Conservation (phyloP, 2,888 invertebrate genomes). For the Silvanus unidentatus region DNA sequence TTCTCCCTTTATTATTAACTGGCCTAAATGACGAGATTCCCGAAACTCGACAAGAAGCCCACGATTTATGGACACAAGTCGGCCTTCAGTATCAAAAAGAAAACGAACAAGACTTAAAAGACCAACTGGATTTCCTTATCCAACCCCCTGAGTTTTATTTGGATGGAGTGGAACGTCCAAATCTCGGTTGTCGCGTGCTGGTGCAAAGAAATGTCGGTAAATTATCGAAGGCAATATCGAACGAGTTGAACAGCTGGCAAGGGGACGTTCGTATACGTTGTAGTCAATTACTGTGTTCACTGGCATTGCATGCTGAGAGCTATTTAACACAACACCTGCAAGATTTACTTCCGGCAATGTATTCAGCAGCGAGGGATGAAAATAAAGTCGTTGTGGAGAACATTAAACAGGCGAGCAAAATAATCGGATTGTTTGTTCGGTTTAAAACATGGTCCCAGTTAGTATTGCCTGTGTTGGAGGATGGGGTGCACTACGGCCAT, state of each 20-base stretch:
- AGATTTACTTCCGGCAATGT: slow-evolving; percentile 53
- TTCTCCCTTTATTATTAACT: slow-evolving; percentile 79
- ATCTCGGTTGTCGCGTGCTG: slow-evolving; percentile 77
- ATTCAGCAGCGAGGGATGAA: slow-evolving; percentile 53
- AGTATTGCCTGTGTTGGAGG: slow-evolving; percentile 58
- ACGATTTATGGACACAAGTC: slow-evolving; percentile 61
- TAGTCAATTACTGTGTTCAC: slow-evolving; percentile 65
- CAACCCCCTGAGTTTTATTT: slow-evolving; percentile 70
- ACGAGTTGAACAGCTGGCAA: slow-evolving; percentile 73
- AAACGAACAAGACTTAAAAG: slow-evolving; percentile 82
- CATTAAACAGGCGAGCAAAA: slow-evolving; percentile 60
- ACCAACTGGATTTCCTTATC: slow-evolving; percentile 70
- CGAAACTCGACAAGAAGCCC: slow-evolving; percentile 61
- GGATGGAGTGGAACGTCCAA: slow-evolving; percentile 64
- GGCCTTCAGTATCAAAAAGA: slow-evolving; percentile 78
- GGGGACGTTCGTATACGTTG: slow-evolving; percentile 62
- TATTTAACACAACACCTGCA: slow-evolving; percentile 65
- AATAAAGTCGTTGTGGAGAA: slow-evolving; percentile 57
- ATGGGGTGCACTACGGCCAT: slow-evolving; percentile 48
- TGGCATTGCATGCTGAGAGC: slow-evolving; percentile 68
- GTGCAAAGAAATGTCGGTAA: slow-evolving; percentile 70
- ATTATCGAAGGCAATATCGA: slow-evolving; percentile 63
- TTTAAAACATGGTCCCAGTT: slow-evolving; percentile 64
- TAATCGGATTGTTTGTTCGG: slow-evolving; percentile 71
- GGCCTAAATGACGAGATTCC: slow-evolving; percentile 79